Evolutionary conservation across 2,113 vertebrate species (phyloP).

Genomic region (Lepidothrix coronata): DNA sequence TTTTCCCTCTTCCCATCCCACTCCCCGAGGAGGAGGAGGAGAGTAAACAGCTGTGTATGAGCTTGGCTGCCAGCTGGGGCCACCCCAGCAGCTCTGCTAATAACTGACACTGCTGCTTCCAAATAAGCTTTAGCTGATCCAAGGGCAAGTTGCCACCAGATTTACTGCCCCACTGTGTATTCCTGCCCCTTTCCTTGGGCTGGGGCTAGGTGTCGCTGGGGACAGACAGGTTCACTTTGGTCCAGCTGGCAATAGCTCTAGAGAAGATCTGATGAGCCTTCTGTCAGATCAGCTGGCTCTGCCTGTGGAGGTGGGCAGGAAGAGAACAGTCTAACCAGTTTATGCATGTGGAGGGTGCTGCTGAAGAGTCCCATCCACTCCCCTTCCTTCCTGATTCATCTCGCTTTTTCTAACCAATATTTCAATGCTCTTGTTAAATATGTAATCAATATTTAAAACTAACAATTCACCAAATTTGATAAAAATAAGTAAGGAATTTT

Average conservation of each 20-base stretch:
- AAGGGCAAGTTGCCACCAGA: not conserved
- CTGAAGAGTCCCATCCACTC: not conserved
- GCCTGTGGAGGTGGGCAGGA: not conserved
- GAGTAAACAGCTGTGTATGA: rapidly evolving
- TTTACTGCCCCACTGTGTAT: not conserved
- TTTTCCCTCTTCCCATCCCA: not conserved
- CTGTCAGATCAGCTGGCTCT: not conserved
- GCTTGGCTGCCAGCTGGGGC: not conserved
- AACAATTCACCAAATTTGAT: not conserved
- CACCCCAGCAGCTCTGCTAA: not conserved
- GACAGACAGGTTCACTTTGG: not conserved
- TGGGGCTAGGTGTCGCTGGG: not conserved
- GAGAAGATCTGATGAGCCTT: not conserved
- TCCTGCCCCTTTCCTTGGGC: not conserved
- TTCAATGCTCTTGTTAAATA: not conserved
- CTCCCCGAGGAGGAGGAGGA: not conserved
- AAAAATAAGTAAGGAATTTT: not conserved
- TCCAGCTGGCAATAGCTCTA: not conserved
- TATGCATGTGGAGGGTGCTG: rapidly evolving
- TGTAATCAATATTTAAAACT: not conserved
- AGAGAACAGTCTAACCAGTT: not conserved
- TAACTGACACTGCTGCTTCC: not conserved
- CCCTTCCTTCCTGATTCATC: not conserved
- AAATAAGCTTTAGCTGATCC: not conserved
- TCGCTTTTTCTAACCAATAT: not conserved